Conservation (phyloP, 2,797 vertebrate species). For the Protosalanx chinensis region DNA sequence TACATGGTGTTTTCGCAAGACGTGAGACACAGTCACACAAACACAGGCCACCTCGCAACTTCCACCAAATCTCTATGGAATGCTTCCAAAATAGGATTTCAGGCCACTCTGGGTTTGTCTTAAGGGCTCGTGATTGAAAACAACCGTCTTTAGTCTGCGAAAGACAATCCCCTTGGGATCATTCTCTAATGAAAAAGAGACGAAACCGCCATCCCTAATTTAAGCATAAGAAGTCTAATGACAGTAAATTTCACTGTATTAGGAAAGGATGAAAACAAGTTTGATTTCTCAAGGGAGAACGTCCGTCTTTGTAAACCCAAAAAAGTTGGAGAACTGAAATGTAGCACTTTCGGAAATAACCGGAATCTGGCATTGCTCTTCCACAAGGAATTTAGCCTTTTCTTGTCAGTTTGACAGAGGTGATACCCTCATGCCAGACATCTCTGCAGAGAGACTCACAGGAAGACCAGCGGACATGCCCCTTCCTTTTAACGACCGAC, state of each 20-base stretch:
- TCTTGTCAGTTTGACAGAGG: conserved; percentile 28
- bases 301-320: conserved; percentile 17
- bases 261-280: conserved; percentile 28
- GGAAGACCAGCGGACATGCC: not conserved
- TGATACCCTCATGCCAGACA: conserved; percentile 15
- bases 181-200: conserved; percentile 48
- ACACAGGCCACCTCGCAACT: conserved; percentile 54
- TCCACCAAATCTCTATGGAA: conserved; percentile 59
- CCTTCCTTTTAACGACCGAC: too few species aligned
- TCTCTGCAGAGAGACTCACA: conserved; percentile 9
- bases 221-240: conserved; percentile 16
- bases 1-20: conserved; percentile 60
- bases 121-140: conserved; percentile 38
- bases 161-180: conserved; percentile 47
- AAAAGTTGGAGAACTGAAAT: not conserved
- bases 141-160: conserved; percentile 31
- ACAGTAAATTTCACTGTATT: conserved; percentile 25
- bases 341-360: conserved; percentile 4
- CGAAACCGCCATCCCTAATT: conserved; percentile 33
- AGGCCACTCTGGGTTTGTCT: conserved; percentile 36
- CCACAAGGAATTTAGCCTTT: conserved; percentile 32
- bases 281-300: conserved; percentile 9
- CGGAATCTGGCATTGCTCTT: conserved; percentile 19
- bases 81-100: conserved; percentile 59
- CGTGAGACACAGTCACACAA: conserved; percentile 49